Percentiles rank a stretch among this genome's conserved stretches.
phyloP scores from a whole-genome alignment of 2,888 invertebrate species.

The Netelia virgata region DNA sequence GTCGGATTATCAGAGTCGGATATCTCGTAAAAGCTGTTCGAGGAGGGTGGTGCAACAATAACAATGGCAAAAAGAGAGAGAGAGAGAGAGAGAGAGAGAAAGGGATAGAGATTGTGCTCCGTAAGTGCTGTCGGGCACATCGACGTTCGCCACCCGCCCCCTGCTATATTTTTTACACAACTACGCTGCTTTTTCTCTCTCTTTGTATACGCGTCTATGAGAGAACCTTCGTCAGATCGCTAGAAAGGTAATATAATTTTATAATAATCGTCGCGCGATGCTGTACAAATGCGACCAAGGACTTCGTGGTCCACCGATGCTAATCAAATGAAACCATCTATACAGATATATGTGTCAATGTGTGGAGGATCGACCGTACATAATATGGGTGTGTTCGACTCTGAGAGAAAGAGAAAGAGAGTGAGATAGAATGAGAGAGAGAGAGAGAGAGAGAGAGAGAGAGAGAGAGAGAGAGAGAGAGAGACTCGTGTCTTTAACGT shows the following conservation, averaged over 20 bases:
- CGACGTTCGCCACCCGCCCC: conserved; percentile 6
- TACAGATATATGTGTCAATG: conserved; percentile 12
- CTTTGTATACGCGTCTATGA: neutral
- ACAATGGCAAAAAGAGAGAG: conserved; percentile 16
- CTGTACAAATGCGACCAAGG: conserved; percentile 65
- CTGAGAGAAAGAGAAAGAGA: conserved; percentile 6
- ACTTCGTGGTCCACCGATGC: conserved; percentile 65
- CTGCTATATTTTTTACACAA: conserved; percentile 58
- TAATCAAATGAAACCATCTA: conserved; percentile 64
- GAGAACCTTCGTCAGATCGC: conserved; percentile 24
- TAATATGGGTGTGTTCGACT: conserved; percentile 70
- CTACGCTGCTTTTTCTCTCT: conserved; percentile 22
- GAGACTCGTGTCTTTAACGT: neutral
- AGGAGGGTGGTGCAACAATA: conserved; percentile 29
- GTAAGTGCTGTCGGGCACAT: conserved; percentile 4
- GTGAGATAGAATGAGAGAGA: conserved; percentile 11
- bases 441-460: conserved; percentile 16
- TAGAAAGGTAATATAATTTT: conserved; percentile 77
- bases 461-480: conserved; percentile 3
- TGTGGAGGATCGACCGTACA: conserved; percentile 14
- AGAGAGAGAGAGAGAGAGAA: neutral
- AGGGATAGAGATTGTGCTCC: neutral
- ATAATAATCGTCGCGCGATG: conserved; percentile 71
- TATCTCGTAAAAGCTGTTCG: conserved; percentile 31
- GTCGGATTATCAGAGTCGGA: conserved; percentile 26